Percentiles rank a stretch among this genome's conserved stretches.
phyloP scores from a whole-genome alignment of 2,888 invertebrate genomes.

The Spatulosminthurus flaviceps region DNA sequence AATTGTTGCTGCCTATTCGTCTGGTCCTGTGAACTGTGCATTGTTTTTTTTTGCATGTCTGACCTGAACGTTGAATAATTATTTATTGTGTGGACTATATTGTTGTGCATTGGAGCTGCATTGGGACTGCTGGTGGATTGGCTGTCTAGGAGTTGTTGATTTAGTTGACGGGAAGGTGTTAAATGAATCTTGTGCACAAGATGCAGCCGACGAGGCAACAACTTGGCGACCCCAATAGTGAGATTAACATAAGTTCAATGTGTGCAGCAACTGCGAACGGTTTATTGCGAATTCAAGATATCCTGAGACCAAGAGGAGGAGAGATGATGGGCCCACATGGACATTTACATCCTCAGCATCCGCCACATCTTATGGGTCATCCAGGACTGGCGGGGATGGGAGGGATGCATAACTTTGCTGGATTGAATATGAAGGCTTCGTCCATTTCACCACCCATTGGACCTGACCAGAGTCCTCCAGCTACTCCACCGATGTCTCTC shows the following conservation, averaged over 20 bases:
- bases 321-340: conserved; percentile 24
- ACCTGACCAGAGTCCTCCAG: conserved; percentile 63
- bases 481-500: conserved; percentile 61
- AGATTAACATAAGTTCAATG: conserved; percentile 52
- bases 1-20: too few species aligned
- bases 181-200: conserved; percentile 60
- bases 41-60: too few species aligned
- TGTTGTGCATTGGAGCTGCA: too few species aligned
- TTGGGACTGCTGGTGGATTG: not conserved
- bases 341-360: conserved; percentile 49
- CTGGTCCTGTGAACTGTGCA: too few species aligned
- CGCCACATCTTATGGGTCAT: conserved; percentile 51
- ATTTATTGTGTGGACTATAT: too few species aligned
- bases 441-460: conserved; percentile 63
- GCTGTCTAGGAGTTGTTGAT: not conserved
- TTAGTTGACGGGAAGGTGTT: conserved; percentile 31
- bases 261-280: conserved; percentile 57
- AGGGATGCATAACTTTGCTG: conserved; percentile 51
- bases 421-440: conserved; percentile 56
- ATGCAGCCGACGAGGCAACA: conserved; percentile 59
- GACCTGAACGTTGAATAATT: too few species aligned
- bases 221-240: conserved; percentile 23
- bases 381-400: conserved; percentile 51
- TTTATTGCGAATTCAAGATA: conserved; percentile 62
- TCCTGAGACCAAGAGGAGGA: conserved; percentile 55